Evolutionary conservation across 2,888 invertebrate species (phyloP), one percentile per base, ranked within the genome.

Genomic region (Campopleginae sp.): DNA sequence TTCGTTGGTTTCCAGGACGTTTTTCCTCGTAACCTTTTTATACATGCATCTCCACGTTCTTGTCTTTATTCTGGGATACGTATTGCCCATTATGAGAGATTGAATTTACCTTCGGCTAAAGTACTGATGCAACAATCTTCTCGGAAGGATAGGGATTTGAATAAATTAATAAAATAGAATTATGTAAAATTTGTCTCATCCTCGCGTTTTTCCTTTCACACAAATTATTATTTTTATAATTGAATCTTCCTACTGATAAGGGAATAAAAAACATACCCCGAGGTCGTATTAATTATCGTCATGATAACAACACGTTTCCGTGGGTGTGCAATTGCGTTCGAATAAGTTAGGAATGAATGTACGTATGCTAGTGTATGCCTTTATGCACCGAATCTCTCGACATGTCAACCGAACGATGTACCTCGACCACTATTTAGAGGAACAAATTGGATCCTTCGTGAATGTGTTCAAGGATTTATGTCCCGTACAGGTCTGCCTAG

Each of bases 401-500:
- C 66, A 82, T 65, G 63, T 79, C 78, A 54, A 75, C 48, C 78
- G 68, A 79, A 19, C 70, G 63, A 81, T 82, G 71, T 80, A 82
- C 82, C 71, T 82, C 79, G 74, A 85, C 79, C 58, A 76, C 85
- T 85, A 78, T 82, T 85, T 85, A 76, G 82, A 79, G 78, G 79
- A 82, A 79, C 82, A 81, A 85, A 82, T 82, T 82, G 82, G 85
- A 85, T 82, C 71, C 76, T 74, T 58, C 79, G 79, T 76, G 79
- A 82, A 75, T 79, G 82, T 79, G 79, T 82, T 85, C 72, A 80
- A 78, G 72, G 51, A 51, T 78, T 72, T 66, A 82, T 72, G 66
- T 46, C 33, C 72, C 33, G 51, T 72, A 51, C 51, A 72, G 33
- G 5, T 54, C 33, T 17, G 12, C 19, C 10, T 23, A 72, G 38